Percentiles rank a stretch among this genome's conserved stretches.
Conservation (phyloP, 2,113 vertebrate species). For the Hemicordylus capensis region DNA sequence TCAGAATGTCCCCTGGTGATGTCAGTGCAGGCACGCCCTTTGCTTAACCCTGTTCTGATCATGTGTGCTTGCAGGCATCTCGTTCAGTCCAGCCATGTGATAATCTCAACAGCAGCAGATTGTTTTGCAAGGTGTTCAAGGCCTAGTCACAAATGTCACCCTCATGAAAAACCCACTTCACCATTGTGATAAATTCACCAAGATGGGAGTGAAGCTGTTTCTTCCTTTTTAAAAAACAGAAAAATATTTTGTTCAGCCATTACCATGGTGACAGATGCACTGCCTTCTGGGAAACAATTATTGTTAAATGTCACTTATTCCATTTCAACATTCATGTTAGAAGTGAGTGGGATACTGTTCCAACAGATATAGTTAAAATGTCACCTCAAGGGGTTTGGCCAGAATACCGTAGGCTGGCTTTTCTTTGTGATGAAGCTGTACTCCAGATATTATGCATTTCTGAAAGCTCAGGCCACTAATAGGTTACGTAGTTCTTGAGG, state of each 20-base stretch:
- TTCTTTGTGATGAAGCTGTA: not conserved
- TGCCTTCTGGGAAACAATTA: slow-evolving; percentile 10
- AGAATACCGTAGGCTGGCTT: not conserved
- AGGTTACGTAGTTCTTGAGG: not conserved
- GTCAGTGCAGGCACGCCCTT: too few relatives aligned
- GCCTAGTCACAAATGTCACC: not conserved
- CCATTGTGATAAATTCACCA: not conserved
- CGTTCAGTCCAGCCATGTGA: too few relatives aligned
- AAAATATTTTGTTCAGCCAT: slow-evolving; percentile 14
- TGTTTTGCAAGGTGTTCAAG: not conserved
- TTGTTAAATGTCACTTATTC: slow-evolving; percentile 24
- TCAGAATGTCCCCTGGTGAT: too few relatives aligned
- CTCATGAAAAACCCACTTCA: not conserved
- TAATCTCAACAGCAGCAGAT: not conserved
- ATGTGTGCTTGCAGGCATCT: too few relatives aligned
- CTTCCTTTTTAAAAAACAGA: not conserved
- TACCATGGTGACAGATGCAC: slow-evolving; percentile 26
- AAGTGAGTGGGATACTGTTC: not conserved
- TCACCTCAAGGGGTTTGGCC: not conserved
- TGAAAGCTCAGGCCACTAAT: not conserved
- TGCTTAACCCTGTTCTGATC: too few relatives aligned
- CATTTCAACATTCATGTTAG: slow-evolving; percentile 3
- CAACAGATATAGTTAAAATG: not conserved
- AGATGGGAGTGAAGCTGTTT: not conserved
- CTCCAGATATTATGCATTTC: not conserved